These are phyloP conservation scores for Hemibagrus guttatus DNA, from an alignment of 2,797 vertebrate species.

Conservation along the genomic window DNA sequence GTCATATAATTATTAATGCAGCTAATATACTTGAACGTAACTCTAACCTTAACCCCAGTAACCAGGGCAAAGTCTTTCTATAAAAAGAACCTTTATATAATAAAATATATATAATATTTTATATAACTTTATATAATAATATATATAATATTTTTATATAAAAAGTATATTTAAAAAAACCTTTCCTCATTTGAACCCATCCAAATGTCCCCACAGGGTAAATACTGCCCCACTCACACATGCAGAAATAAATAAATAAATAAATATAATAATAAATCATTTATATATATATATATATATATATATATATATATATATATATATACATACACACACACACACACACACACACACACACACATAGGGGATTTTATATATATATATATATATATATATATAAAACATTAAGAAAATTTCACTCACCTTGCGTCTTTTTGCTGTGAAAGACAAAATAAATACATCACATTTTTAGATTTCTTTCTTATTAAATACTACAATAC, in stretches of 20 bases:
- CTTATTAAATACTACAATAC: background rate
- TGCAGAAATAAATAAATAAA: too few species aligned
- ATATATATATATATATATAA: too few species aligned
- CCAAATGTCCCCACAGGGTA: background rate
- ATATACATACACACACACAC: background rate
- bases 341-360: background rate
- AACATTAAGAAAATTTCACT: conserved; percentile 31
- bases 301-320: too few species aligned
- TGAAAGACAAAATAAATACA: conserved; percentile 47
- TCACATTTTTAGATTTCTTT: background rate
- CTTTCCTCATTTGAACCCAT: background rate
- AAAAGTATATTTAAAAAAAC: background rate
- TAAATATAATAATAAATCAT: too few species aligned
- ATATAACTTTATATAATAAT: background rate
- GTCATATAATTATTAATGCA: background rate
- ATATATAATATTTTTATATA: too few species aligned
- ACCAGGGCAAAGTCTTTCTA: background rate
- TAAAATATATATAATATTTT: too few species aligned
- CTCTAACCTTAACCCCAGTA: background rate
- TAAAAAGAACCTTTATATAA: background rate
- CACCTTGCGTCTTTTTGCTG: conserved; percentile 66
- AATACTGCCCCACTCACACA: background rate
- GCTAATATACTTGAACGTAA: background rate
- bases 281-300: too few species aligned
- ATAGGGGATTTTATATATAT: too few species aligned